Conservation (phyloP, 1,140 invertebrate species). For the Helicoverpa armigera region DNA sequence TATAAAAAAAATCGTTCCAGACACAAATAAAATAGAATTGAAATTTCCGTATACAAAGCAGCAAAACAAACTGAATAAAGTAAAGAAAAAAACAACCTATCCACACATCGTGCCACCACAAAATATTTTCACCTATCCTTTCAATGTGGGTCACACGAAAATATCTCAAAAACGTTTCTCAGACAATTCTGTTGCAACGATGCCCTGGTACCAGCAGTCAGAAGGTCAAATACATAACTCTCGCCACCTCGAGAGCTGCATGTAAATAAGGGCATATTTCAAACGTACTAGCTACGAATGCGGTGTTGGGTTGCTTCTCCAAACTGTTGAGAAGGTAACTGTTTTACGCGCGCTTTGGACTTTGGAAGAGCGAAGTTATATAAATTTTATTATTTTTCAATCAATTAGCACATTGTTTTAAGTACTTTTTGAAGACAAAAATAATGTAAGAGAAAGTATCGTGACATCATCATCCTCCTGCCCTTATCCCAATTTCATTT, state of each 20-base stretch:
- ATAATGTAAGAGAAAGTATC: too few species aligned
- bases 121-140: conserved; percentile 37
- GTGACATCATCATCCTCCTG: too few species aligned
- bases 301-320: conserved; percentile 61
- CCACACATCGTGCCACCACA: not conserved
- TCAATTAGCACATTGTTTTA: too few species aligned
- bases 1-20: too few species aligned
- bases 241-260: conserved; percentile 60
- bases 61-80: not conserved
- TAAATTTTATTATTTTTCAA: too few species aligned
- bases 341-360: conserved; percentile 31
- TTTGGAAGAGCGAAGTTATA: too few species aligned
- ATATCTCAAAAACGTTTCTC: conserved; percentile 48
- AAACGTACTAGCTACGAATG: conserved; percentile 48
- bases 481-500: too few species aligned
- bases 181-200: conserved; percentile 36
- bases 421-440: too few species aligned
- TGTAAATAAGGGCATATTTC: conserved; percentile 76
- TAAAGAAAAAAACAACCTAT: not conserved
- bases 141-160: conserved; percentile 45
- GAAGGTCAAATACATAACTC: conserved; percentile 70
- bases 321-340: conserved; percentile 48
- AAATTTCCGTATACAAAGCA: too few species aligned
- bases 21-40: too few species aligned
- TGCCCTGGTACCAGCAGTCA: conserved; percentile 54